Base-by-base conservation (phyloP, 2,797 vertebrate genomes). In the Poeciliopsis infans region DNA sequence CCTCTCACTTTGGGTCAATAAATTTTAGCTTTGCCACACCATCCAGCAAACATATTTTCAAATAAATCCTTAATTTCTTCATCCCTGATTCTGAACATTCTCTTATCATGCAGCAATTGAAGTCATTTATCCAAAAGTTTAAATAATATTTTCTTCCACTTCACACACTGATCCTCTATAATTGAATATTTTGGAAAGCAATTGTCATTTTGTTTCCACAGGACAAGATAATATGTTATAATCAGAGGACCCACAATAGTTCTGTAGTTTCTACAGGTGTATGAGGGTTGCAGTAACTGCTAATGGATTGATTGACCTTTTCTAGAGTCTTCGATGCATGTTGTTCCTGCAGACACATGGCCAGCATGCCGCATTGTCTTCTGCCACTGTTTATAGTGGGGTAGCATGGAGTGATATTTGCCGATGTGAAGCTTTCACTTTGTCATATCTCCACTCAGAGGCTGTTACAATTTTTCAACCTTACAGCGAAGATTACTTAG, bases 291-390 rank as follows among this genome's bases (percentile, higher is more conserved):
- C 79, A 74, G 81, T 51, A 76, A 25, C 41, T 61, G 78, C 49
- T 66, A 23, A 45, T 36, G 80, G 45, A 23, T 76, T 23, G 47
- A 72, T 78, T 64, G 20, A 82, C 80, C 76, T 83, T 87, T 87
- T 43, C 16, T 73, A 74, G 84, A 83, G 86, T 73, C 86, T 91
- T 89, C 86, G 91, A 80, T 86, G 81, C 83, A 81, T 83, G 83
- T 75, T 86, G 75, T 76, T 77, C 53, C 87, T 87, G 86, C 87
- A 83, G 85, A 84, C 79, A 31, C 51, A 0, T 80, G 46, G 80
- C 70, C 75, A 77, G 83, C 78, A 53, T 85, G 81, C 84, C n/a
- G 84, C 89, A 91, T 84, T 85, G 82, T 90, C 77, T 88, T 57
- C 80, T 83, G 76, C 61, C 71, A 71, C 47, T 70, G 61, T 85